phyloP scores from a whole-genome alignment of 2,113 vertebrate genomes.

The Lethenteron reissneri region DNA sequence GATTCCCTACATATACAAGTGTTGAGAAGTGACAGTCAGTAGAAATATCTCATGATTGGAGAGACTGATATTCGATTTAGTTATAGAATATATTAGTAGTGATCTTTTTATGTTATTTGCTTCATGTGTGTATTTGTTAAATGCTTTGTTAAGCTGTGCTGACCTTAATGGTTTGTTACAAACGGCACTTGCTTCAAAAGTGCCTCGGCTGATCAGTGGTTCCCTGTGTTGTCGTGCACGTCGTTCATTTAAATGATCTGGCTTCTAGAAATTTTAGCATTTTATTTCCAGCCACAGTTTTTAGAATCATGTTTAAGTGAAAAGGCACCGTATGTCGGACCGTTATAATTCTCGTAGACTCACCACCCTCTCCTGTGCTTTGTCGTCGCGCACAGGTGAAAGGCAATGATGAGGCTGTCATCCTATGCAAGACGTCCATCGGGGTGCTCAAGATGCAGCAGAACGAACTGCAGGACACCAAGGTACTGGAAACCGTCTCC shows the following conservation, averaged over 20 bases:
- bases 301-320: no score
- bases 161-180: not conserved
- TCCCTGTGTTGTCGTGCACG: not conserved
- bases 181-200: not conserved
- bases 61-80: not conserved
- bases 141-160: not conserved
- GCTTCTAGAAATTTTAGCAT: not conserved
- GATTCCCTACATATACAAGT: not conserved
- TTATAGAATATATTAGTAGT: not conserved
- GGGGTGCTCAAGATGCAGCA: constrained; percentile 79
- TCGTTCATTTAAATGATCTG: constrained; percentile 3
- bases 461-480: constrained; percentile 71
- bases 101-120: not conserved
- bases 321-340: not conserved
- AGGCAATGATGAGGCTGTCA: constrained; percentile 69
- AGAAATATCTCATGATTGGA: not conserved
- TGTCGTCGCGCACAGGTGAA: constrained; percentile 43
- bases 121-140: not conserved
- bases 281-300: no score
- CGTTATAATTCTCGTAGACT: not conserved
- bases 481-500: constrained; percentile 26
- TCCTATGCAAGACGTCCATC: constrained; percentile 74
- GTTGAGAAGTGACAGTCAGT: not conserved
- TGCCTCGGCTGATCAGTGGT: not conserved
- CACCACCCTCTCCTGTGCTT: not conserved